Percentiles rank a stretch among this genome's conserved stretches.
Evolutionary conservation across 2,113 vertebrate species (phyloP).

Genomic region (Mesitornis unicolor): DNA sequence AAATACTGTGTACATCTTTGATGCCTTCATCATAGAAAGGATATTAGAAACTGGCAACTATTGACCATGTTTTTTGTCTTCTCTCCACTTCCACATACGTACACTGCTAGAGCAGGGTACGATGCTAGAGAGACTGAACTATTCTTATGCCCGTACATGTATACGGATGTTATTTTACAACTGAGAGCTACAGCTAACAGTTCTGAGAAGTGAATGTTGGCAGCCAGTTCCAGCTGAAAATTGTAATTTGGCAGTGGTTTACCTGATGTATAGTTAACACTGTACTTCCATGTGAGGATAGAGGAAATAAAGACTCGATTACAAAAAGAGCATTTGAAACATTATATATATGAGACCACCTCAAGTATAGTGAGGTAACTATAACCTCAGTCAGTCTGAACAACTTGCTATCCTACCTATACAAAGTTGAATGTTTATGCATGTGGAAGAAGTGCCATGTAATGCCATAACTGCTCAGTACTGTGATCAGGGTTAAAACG

Average conservation of each 20-base stretch:
- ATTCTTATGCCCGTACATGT: neutral
- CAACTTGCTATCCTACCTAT: neutral
- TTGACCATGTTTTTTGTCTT: neutral
- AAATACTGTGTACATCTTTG: neutral
- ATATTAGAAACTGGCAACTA: neutral
- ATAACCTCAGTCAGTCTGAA: neutral
- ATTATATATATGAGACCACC: neutral
- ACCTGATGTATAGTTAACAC: neutral
- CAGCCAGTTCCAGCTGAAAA: neutral
- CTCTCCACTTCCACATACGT: neutral
- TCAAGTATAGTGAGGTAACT: too few species aligned
- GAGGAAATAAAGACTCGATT: neutral
- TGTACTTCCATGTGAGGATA: neutral
- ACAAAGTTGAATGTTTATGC: neutral
- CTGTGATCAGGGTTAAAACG: neutral
- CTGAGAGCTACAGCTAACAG: neutral
- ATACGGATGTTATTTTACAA: neutral
- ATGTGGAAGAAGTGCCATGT: neutral
- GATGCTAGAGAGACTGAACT: neutral
- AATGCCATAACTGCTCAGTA: neutral
- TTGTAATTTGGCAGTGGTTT: neutral
- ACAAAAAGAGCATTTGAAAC: neutral
- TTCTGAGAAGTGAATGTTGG: neutral
- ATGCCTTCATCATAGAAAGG: fast-evolving
- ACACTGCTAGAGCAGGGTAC: neutral